Conservation (phyloP, 2,797 vertebrate species). For the Danio tinwini region DNA sequence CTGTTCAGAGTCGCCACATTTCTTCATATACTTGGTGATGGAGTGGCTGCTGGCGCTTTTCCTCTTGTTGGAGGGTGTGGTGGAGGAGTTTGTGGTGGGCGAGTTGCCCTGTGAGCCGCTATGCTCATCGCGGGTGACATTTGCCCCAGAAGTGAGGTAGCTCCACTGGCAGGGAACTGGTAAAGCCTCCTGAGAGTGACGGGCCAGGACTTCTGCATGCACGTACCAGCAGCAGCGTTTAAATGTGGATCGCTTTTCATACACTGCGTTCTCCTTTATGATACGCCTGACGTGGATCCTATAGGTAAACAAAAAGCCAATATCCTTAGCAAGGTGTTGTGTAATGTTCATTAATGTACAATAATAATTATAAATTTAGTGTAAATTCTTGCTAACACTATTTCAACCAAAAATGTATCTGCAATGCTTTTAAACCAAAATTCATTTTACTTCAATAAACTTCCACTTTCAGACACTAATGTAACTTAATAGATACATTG, state of each 20-base stretch:
- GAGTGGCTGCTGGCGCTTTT: slow-evolving; percentile 89
- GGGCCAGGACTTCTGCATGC: slow-evolving; percentile 84
- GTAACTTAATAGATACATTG: too few species aligned
- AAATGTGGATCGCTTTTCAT: slow-evolving; percentile 88
- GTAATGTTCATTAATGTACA: not conserved
- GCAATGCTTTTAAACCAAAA: too few species aligned
- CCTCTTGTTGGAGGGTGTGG: slow-evolving; percentile 78
- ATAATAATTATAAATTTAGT: too few species aligned
- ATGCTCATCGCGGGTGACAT: slow-evolving; percentile 75
- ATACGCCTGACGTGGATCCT: slow-evolving; percentile 87
- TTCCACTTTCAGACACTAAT: too few species aligned
- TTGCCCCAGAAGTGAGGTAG: slow-evolving; percentile 86
- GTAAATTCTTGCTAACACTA: too few species aligned
- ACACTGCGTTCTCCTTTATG: slow-evolving; percentile 89
- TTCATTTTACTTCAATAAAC: too few species aligned
- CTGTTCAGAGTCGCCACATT: slow-evolving; percentile 78
- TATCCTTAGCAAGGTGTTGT: not conserved
- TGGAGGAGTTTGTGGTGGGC: slow-evolving; percentile 69
- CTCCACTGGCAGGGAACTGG: slow-evolving; percentile 94
- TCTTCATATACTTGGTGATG: slow-evolving; percentile 97
- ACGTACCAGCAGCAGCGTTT: slow-evolving; percentile 94
- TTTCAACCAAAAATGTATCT: too few species aligned
- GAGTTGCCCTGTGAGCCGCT: slow-evolving; percentile 75
- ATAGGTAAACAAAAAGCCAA: not conserved
- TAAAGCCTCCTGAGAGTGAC: slow-evolving; percentile 82